A percentile compares a stretch with the other conserved stretches of the same genome.
These are phyloP conservation scores for Nomada fabriciana DNA, from an alignment of 2,888 invertebrate genomes.

Conservation along the genomic window DNA sequence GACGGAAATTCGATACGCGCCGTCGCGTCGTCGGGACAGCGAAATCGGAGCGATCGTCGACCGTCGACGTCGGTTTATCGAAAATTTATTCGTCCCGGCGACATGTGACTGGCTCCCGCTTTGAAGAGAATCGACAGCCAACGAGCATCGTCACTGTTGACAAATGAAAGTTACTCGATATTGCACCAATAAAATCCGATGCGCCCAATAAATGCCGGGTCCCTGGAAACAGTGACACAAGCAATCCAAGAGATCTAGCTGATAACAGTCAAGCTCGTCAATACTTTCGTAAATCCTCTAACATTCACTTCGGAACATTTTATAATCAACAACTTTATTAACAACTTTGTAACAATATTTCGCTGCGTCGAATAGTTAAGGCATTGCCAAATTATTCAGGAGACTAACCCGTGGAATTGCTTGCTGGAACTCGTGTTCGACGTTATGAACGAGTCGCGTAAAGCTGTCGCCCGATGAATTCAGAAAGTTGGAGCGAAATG, in stretches of 20 bases:
- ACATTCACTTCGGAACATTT: neutral
- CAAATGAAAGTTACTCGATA: constrained; percentile 72
- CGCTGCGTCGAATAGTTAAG: neutral
- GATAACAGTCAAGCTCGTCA: neutral
- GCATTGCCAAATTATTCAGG: no score
- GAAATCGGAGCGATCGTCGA: constrained; percentile 71
- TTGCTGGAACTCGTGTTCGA: neutral
- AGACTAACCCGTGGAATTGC: neutral
- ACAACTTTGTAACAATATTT: neutral
- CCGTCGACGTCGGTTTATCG: constrained; percentile 74
- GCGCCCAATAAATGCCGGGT: constrained; percentile 51
- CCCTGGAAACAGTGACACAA: neutral
- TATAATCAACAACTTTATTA: neutral
- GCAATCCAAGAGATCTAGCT: constrained; percentile 2
- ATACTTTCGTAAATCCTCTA: neutral
- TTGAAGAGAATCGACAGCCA: constrained; percentile 67
- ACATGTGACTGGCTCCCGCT: constrained; percentile 66
- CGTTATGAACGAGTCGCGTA: constrained; percentile 2
- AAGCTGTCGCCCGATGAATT: constrained; percentile 19
- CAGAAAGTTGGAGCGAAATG: constrained; percentile 28
- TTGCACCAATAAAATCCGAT: constrained; percentile 67
- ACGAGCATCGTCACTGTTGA: constrained; percentile 65
- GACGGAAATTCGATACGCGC: constrained; percentile 72
- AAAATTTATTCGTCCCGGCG: constrained; percentile 73
- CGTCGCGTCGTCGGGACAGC: constrained; percentile 73